Base-by-base conservation (phyloP, 2,888 invertebrate species). In the Bellardia pandia region DNA sequence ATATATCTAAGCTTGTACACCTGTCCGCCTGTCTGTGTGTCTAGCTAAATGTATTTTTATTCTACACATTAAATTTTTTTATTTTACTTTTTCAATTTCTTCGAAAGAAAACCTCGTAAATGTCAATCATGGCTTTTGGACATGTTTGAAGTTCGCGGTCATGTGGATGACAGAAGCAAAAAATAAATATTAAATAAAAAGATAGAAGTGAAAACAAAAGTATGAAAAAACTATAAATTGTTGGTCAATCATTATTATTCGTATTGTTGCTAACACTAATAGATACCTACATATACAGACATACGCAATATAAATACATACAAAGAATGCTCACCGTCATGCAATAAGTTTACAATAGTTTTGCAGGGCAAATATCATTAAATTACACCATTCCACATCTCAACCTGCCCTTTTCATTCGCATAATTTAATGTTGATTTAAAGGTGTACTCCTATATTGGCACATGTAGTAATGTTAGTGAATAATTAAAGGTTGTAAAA, bases 131-230 rank as follows among this genome's bases (percentile, higher is more conserved):
- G 78, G 66, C 66, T 72, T 83, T 72, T 9, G 2, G 48, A 75
- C 56, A 81, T 64, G 76, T 72, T 78, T 88, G 83, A 89, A 89
- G 88, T 89, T 89, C 86, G 88, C 80, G 89, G 89, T 88, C 89
- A 82, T 74, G 69, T 74, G 7, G 23, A 53, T 30, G 58, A 14
- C 3, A 56, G 30, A 48, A 30, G 58, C 62, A 30, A 40, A 71
- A 51, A 75, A 58, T 53, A 3, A 42, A 74, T 62, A 60, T 37
- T 23, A 33, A 33, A 33, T 6, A 51, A 69, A 60, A 33, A 71
- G 16, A n/a, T 6, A n/a, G 33, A 71, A 71, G 37, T n/a, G 11
- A 51, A 53, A 69, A 23, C 14, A 30, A 30, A 51, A 51, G 23
- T 11, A 11, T 23, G 16, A 16, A 23, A 16, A 40, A 60, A 42